Conservation (phyloP, 1,140 invertebrate genomes). For the Drosophila asahinai region DNA sequence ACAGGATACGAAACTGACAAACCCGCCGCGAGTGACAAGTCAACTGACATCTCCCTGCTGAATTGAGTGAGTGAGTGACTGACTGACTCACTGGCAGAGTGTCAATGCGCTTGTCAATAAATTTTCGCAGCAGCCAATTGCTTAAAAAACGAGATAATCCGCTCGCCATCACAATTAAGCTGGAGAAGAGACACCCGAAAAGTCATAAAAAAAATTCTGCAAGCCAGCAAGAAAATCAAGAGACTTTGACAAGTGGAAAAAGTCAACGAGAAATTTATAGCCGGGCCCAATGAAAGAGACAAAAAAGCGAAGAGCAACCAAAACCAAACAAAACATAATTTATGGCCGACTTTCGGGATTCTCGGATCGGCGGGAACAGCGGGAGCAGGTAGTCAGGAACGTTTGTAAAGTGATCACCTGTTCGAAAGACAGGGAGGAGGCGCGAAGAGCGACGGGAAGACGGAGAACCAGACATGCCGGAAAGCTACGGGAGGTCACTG, state of each 20-base stretch:
- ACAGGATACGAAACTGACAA: conserved; percentile 74
- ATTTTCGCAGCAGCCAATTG: conserved; percentile 57
- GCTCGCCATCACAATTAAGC: conserved; percentile 67
- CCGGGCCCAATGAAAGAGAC: conserved; percentile 43
- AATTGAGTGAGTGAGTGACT: conserved; percentile 47
- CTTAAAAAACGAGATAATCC: conserved; percentile 68
- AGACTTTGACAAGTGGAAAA: conserved; percentile 57
- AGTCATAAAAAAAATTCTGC: conserved; percentile 22
- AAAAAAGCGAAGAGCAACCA: conserved; percentile 18
- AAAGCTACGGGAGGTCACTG: conserved; percentile 54
- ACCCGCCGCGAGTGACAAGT: conserved; percentile 67
- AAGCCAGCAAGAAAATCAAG: conserved; percentile 30
- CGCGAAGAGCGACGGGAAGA: conserved; percentile 10
- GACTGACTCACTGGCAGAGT: conserved; percentile 47
- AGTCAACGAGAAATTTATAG: conserved; percentile 69
- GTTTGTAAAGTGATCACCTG: conserved; percentile 80
- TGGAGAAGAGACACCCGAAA: conserved; percentile 52
- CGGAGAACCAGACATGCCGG: conserved; percentile 25
- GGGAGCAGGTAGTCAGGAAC: conserved; percentile 65
- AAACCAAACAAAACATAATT: conserved; percentile 77
- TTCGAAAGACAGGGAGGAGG: conserved; percentile 40
- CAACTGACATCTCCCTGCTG: conserved; percentile 51
- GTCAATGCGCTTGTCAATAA: conserved; percentile 72
- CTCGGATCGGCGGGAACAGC: conserved; percentile 36
- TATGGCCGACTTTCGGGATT: conserved; percentile 63